These are phyloP conservation scores for Fragum sueziense DNA, from an alignment of 2,888 invertebrate genomes.

Conservation along the genomic window DNA sequence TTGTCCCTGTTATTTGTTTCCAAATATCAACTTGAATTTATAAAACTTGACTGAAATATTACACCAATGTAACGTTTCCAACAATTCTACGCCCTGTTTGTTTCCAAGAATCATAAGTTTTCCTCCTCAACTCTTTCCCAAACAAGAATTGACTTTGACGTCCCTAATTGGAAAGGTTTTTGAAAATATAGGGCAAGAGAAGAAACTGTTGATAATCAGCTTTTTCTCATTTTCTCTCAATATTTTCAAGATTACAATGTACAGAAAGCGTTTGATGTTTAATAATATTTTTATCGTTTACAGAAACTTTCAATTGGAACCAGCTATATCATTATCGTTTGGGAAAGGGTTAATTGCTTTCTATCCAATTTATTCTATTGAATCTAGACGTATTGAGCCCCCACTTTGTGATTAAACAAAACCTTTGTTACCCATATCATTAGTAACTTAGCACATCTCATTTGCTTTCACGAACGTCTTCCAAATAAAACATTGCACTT, in stretches of 20 bases:
- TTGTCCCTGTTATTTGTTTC: not conserved
- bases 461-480: conserved; percentile 7
- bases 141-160: too few species aligned
- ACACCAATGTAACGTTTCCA: not conserved
- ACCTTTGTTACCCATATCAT: conserved; percentile 22
- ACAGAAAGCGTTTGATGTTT: too few species aligned
- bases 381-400: conserved; percentile 12
- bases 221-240: too few species aligned
- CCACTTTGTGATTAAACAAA: conserved; percentile 13
- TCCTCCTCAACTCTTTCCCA: too few species aligned
- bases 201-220: too few species aligned
- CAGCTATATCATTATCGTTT: too few species aligned
- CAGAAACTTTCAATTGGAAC: too few species aligned
- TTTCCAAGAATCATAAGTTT: not conserved
- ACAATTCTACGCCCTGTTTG: not conserved
- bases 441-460: conserved; percentile 9
- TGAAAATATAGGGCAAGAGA: too few species aligned
- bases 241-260: too few species aligned
- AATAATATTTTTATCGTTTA: too few species aligned
- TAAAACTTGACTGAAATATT: not conserved
- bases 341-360: conserved; percentile 19
- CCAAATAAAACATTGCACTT: conserved; percentile 11
- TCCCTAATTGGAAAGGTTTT: too few species aligned
- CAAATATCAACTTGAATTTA: not conserved
- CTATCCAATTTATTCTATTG: conserved; percentile 18